Base-by-base conservation (phyloP, 2,888 invertebrate species). In the Lasioglossum calceatum region DNA sequence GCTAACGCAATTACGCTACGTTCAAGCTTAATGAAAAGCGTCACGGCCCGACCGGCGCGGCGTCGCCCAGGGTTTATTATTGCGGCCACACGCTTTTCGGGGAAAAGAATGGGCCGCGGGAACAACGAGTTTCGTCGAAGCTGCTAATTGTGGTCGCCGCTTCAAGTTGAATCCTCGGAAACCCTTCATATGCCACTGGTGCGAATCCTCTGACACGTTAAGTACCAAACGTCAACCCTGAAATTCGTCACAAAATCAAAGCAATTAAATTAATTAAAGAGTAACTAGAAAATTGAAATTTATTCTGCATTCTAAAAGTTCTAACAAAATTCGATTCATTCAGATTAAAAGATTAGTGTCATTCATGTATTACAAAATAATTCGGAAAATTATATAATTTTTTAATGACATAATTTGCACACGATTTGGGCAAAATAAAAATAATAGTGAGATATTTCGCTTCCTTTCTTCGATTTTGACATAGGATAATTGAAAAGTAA, bases 1-100 rank as follows among this genome's bases (percentile, higher is more conserved):
- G 84, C 61, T 82, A 64, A 85, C 79, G 76, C 83, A 77, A 81
- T 81, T 81, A 86, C 58, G 44, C 12, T 23, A 64, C 78, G 81
- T 75, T 84, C 70, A 32, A 61, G 64, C 84, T 81, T 80, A 78
- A 85, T 81, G 85, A 76, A 81, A 78, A 81, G 42, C 72, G 54
- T 47, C 77, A 39, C 77, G 76, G 54, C 44, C 67, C 61, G 58
- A 47, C 50, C 58, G n/a, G 61, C 27, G 42, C 39, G 36, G 23
- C 39, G 54, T 36, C 39, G 67, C 4, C 36, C 36, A 4, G 67
- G 10, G 36, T 77, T 82, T 61, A 79, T 82, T 82, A 82, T 79
- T 32, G 79, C 73, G 73, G 50, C 64, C 23, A 27, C 67, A 19
- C 39, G 67, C 23, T 70, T 70, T 70, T 39, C 23, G 67, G 23